These are phyloP conservation scores for Pseudomyrmex flavicornis DNA, from an alignment of 1,140 invertebrate species.

Conservation along the genomic window DNA sequence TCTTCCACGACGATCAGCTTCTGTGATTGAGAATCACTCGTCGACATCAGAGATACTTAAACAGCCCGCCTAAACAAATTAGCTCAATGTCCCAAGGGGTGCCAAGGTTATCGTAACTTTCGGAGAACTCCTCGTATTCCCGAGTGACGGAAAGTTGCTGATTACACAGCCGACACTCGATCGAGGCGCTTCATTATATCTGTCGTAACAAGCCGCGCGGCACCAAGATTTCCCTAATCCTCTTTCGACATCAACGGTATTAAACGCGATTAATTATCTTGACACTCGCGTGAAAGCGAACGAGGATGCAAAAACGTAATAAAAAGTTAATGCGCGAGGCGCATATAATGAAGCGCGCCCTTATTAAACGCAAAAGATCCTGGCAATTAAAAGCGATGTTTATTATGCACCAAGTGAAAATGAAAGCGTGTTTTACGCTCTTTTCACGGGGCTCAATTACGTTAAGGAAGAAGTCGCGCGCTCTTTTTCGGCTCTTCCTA, in stretches of 20 bases:
- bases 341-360: background rate
- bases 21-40: constrained; percentile 42
- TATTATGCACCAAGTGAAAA: constrained; percentile 22
- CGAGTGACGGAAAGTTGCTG: constrained; percentile 51
- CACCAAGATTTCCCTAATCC: constrained; percentile 45
- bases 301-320: background rate
- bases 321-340: constrained; percentile 25
- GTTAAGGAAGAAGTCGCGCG: background rate
- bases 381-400: constrained; percentile 49
- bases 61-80: constrained; percentile 50
- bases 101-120: constrained; percentile 45
- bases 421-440: constrained; percentile 1
- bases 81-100: constrained; percentile 13
- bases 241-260: constrained; percentile 52
- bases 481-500: constrained; percentile 29
- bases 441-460: constrained; percentile 36
- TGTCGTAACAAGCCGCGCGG: constrained; percentile 39
- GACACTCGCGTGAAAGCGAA: constrained; percentile 40
- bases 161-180: constrained; percentile 52
- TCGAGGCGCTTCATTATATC: constrained; percentile 50
- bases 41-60: constrained; percentile 42
- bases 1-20: constrained; percentile 14
- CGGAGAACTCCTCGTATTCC: constrained; percentile 38
- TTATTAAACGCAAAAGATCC: constrained; percentile 11
- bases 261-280: constrained; percentile 53